These are phyloP conservation scores for Morphnarchus princeps DNA, from an alignment of 2,113 vertebrate species.

Conservation along the genomic window DNA sequence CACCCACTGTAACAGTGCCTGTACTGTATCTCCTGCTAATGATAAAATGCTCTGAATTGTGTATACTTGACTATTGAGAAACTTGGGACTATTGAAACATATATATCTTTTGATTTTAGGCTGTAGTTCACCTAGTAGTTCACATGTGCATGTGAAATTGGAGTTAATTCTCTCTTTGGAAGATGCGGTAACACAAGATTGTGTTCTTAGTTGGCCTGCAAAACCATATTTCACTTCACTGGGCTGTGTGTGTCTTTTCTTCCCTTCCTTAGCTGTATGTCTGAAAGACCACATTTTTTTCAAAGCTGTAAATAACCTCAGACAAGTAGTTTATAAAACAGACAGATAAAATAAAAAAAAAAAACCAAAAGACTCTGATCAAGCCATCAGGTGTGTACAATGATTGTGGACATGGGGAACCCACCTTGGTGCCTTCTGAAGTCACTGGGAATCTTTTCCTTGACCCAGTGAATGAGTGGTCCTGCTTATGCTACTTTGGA, in stretches of 20 bases:
- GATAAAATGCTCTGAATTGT: accelerated
- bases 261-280: neutral
- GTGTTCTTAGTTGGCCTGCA: neutral
- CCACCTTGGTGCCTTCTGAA: neutral
- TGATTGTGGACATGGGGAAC: neutral
- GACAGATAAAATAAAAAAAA: neutral
- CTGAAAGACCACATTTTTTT: neutral
- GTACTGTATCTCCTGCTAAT: neutral
- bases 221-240: neutral
- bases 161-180: neutral
- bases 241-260: neutral
- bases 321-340: neutral
- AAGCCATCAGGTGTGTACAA: neutral
- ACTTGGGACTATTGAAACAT: neutral
- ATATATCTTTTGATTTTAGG: neutral
- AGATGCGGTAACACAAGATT: neutral
- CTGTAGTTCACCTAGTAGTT: neutral
- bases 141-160: neutral
- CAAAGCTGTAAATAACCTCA: neutral
- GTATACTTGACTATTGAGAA: neutral
- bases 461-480: neutral
- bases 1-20: neutral
- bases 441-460: neutral
- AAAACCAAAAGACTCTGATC: neutral
- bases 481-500: neutral